Evolutionary conservation across 2,113 vertebrate genomes (phyloP).

Genomic region (Microcebus tavaratra): DNA sequence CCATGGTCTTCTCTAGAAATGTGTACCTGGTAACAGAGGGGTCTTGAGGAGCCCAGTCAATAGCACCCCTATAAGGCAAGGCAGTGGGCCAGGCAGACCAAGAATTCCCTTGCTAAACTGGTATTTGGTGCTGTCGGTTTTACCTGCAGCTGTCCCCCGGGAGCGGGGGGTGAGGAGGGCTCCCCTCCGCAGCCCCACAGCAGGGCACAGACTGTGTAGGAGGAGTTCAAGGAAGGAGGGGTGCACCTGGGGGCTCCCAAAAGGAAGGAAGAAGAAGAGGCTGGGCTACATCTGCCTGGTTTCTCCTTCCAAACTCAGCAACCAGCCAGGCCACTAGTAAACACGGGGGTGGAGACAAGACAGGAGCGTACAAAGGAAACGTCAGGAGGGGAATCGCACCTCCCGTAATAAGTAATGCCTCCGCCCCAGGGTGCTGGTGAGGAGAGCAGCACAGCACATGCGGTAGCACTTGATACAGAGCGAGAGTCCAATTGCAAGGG

Average conservation of each 20-base stretch:
- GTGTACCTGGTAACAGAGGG: neutral
- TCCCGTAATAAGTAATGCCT: neutral
- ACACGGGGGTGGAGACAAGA: neutral
- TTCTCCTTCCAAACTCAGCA: neutral
- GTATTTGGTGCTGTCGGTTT: neutral
- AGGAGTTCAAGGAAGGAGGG: neutral
- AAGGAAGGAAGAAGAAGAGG: neutral
- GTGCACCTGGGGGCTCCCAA: neutral
- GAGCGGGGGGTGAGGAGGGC: neutral
- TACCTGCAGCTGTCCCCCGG: neutral
- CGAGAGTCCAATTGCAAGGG: neutral
- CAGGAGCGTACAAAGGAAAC: neutral
- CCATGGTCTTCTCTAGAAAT: neutral
- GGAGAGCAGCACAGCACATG: neutral
- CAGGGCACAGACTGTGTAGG: neutral
- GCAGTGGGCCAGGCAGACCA: neutral
- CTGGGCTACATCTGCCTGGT: neutral
- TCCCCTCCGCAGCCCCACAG: rapidly evolving
- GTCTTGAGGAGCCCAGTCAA: neutral
- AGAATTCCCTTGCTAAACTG: neutral
- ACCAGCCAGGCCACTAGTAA: neutral
- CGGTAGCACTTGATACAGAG: neutral
- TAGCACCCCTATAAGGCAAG: neutral
- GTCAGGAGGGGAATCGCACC: neutral
- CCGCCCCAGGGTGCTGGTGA: neutral